phyloP scores from a whole-genome alignment of 2,888 invertebrate genomes.

The Erebia palarica region DNA sequence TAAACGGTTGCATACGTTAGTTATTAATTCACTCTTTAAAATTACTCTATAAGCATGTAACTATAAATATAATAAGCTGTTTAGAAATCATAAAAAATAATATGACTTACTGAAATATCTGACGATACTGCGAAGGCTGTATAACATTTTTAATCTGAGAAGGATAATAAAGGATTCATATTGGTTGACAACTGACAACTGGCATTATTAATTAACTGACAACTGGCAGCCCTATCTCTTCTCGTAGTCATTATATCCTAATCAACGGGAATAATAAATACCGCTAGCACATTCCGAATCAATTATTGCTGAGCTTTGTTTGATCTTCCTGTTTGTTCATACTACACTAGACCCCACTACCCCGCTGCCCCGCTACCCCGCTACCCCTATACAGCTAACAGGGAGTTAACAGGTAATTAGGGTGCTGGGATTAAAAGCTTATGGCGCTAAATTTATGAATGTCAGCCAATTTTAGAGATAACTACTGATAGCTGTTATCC shows the following conservation, averaged over 20 bases:
- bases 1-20: too few species aligned
- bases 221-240: constrained; percentile 6
- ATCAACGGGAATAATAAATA: constrained; percentile 43
- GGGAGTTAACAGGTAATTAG: constrained; percentile 1
- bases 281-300: constrained; percentile 36
- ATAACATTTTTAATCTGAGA: too few species aligned
- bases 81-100: too few species aligned
- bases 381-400: background rate
- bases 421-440: background rate
- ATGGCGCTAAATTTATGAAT: background rate
- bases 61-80: too few species aligned
- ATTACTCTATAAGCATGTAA: too few species aligned
- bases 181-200: background rate
- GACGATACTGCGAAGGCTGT: too few species aligned
- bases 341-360: background rate
- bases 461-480: too few species aligned
- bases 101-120: too few species aligned
- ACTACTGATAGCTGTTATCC: too few species aligned
- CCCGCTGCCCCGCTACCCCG: background rate
- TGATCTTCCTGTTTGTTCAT: constrained; percentile 30
- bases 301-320: constrained; percentile 36
- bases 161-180: background rate
- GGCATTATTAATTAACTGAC: background rate
- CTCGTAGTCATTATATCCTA: constrained; percentile 38
- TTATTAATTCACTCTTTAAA: too few species aligned